phyloP scores from a whole-genome alignment of 2,888 invertebrate genomes.

The Ceriagrion tenellum region DNA sequence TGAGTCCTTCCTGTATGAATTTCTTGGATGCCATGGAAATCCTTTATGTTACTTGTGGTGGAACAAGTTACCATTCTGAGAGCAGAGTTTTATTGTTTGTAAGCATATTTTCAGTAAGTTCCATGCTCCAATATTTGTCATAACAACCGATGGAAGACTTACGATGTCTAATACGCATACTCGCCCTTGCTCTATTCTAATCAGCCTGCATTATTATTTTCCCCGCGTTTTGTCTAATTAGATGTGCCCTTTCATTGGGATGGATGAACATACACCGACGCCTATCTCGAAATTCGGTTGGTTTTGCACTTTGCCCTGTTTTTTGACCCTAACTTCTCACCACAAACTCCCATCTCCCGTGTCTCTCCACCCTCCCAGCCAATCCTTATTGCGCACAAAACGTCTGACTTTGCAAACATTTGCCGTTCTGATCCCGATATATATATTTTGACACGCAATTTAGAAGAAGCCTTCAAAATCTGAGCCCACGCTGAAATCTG shows the following conservation, averaged over 20 bases:
- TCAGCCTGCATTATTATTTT: too few relatives aligned
- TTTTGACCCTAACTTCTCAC: neutral
- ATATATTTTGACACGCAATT: conserved; percentile 2
- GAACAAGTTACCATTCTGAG: too few relatives aligned
- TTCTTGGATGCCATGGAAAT: too few relatives aligned
- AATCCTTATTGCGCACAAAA: neutral
- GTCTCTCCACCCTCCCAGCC: neutral
- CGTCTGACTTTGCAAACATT: neutral
- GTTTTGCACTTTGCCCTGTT: neutral
- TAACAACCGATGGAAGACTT: too few relatives aligned
- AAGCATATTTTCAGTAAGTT: too few relatives aligned
- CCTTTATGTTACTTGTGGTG: too few relatives aligned
- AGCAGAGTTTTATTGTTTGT: too few relatives aligned
- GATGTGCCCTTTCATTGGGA: neutral
- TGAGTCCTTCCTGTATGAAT: too few relatives aligned
- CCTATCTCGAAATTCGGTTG: neutral
- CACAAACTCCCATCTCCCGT: neutral
- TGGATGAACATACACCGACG: neutral
- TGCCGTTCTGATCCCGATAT: neutral
- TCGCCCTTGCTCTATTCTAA: too few relatives aligned
- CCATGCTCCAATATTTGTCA: too few relatives aligned
- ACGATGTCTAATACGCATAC: too few relatives aligned
- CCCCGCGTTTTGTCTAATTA: neutral
- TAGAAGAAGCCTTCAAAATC: conserved; percentile 9
- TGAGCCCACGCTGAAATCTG: neutral